Conservation (phyloP, 2,888 invertebrate genomes). For the Thymelicus lineola region DNA sequence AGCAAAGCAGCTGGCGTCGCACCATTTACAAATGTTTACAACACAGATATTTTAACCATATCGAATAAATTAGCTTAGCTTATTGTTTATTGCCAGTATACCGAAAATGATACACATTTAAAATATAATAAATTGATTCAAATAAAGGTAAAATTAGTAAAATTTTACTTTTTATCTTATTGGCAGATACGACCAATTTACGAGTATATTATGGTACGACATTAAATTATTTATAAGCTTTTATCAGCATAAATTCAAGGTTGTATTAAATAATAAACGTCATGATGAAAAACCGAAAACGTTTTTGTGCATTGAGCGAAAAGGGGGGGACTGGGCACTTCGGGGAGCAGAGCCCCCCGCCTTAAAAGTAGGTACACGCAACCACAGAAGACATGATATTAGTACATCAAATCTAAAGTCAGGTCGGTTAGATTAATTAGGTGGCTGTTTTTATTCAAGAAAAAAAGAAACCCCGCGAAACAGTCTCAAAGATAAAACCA, state of each 20-base stretch:
- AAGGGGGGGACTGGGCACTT: no score
- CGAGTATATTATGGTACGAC: not conserved
- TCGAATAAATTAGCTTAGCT: not conserved
- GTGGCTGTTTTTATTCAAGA: no score
- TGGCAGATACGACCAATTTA: not conserved
- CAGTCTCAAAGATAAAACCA: no score
- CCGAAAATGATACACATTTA: not conserved
- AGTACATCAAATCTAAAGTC: no score
- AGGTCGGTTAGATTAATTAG: no score
- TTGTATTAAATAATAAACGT: no score
- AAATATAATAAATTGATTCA: not conserved
- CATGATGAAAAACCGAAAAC: no score
- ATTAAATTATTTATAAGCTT: not conserved
- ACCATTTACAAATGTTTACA: not conserved
- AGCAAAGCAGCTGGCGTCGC: not conserved
- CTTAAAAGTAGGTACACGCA: no score
- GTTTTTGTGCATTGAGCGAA: no score
- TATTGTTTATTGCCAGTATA: not conserved
- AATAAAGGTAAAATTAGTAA: not conserved
- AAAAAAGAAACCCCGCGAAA: no score
- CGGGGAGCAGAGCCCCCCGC: no score
- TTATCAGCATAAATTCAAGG: not conserved
- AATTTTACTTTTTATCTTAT: not conserved
- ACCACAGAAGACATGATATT: no score
- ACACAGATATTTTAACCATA: conserved; percentile 4